phyloP scores from a whole-genome alignment of 1,140 invertebrate genomes.

The Telenomus remus region DNA sequence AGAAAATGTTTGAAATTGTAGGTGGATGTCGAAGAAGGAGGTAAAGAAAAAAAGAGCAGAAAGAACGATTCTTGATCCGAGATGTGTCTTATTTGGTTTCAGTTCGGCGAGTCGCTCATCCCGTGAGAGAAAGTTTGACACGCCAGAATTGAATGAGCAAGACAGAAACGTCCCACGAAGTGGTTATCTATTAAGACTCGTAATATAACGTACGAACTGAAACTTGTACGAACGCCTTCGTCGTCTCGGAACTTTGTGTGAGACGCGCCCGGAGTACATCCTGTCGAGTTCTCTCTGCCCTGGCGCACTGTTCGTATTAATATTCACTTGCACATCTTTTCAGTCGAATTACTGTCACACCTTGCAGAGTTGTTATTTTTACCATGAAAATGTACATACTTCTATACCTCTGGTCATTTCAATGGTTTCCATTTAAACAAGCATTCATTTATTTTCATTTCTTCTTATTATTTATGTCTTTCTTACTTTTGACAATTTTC shows the following conservation, averaged over 20 bases:
- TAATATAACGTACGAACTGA: constrained; percentile 57
- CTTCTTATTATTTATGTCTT: too few relatives aligned
- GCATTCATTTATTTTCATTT: too few relatives aligned
- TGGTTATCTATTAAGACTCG: constrained; percentile 59
- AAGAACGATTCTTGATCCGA: not conserved
- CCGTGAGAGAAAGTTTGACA: constrained; percentile 5
- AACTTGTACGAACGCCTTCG: constrained; percentile 50
- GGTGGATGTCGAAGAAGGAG: too few relatives aligned
- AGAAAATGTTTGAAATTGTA: constrained; percentile 9
- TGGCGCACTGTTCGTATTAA: constrained; percentile 47
- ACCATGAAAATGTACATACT: constrained; percentile 19
- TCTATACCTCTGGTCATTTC: constrained; percentile 6
- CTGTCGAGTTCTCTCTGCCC: constrained; percentile 46
- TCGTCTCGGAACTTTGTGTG: constrained; percentile 58
- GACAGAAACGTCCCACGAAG: constrained; percentile 51
- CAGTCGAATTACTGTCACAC: constrained; percentile 51
- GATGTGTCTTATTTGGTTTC: too few relatives aligned
- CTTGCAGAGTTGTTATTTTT: constrained; percentile 24
- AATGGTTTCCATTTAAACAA: too few relatives aligned
- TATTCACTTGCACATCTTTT: constrained; percentile 47
- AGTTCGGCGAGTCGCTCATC: too few relatives aligned
- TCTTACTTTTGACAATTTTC: too few relatives aligned
- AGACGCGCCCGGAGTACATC: constrained; percentile 53
- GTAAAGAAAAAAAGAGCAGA: not conserved
- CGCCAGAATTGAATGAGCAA: not conserved